These are phyloP conservation scores for Fregetta grallaria DNA, from an alignment of 2,113 vertebrate genomes.

Conservation along the genomic window DNA sequence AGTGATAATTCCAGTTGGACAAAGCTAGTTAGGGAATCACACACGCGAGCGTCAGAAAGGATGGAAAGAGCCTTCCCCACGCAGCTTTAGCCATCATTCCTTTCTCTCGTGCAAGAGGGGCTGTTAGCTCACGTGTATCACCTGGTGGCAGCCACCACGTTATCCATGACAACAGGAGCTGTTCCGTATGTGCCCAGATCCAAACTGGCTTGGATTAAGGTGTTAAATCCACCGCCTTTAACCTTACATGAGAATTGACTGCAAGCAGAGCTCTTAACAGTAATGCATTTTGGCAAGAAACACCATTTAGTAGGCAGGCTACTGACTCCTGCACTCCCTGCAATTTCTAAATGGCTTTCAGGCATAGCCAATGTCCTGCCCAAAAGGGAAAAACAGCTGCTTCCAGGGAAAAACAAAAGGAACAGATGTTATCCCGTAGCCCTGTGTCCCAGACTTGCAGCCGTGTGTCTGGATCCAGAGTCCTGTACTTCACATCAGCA, in stretches of 20 bases:
- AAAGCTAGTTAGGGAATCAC: not conserved
- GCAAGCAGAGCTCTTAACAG: not conserved
- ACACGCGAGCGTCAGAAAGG: fast-evolving
- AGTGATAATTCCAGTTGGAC: not conserved
- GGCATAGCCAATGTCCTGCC: not conserved
- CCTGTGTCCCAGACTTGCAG: not conserved
- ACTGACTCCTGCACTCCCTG: not conserved
- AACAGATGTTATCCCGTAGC: not conserved
- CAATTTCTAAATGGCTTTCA: not conserved
- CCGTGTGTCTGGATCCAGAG: fast-evolving
- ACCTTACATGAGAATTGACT: fast-evolving
- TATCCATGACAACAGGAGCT: not conserved
- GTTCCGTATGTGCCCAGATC: fast-evolving
- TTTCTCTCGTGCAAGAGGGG: not conserved
- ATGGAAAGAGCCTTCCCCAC: not conserved
- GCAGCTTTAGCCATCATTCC: not conserved
- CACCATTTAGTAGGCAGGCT: not conserved
- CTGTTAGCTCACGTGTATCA: fast-evolving
- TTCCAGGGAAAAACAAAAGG: not conserved
- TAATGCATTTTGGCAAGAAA: not conserved
- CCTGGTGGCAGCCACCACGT: fast-evolving
- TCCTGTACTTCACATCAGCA: not conserved
- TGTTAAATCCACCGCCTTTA: not conserved
- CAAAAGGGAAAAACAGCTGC: not conserved
- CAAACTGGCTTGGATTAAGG: not conserved